These are phyloP conservation scores for Dasyurus viverrinus DNA, from an alignment of 2,113 vertebrate species.

Conservation along the genomic window DNA sequence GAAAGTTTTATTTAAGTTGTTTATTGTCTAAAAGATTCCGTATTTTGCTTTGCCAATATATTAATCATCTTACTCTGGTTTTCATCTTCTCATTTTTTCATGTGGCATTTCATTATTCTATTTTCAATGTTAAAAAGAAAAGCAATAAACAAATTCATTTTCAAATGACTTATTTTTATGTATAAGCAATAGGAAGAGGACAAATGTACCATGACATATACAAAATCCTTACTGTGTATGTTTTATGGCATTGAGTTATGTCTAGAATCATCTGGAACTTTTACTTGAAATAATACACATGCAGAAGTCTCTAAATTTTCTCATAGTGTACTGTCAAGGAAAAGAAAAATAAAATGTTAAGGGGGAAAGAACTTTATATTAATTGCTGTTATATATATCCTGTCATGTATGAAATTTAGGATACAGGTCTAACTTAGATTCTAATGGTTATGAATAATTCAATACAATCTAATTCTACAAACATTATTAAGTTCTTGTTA, in stretches of 20 bases:
- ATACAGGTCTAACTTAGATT: not conserved
- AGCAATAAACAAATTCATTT: not conserved
- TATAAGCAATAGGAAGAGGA: not conserved
- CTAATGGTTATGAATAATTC: not conserved
- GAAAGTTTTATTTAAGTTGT: not conserved
- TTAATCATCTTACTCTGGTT: not conserved
- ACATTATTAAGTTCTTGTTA: not conserved
- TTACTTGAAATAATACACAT: not conserved
- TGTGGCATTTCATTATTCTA: not conserved
- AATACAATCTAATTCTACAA: not conserved
- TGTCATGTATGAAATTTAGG: not conserved
- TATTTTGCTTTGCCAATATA: not conserved
- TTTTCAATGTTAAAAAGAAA: not conserved
- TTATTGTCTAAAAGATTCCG: not conserved
- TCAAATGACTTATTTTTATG: not conserved
- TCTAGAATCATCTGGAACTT: not conserved
- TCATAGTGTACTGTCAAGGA: not conserved
- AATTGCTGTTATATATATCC: not conserved
- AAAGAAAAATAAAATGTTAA: not conserved
- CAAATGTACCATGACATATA: not conserved
- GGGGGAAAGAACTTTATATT: not conserved
- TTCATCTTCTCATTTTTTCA: not conserved
- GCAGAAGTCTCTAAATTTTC: not conserved
- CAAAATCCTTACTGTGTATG: not conserved
- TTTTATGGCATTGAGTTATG: not conserved